These are phyloP conservation scores for Trichonephila clavata DNA, from an alignment of 1,140 invertebrate genomes.

Conservation along the genomic window DNA sequence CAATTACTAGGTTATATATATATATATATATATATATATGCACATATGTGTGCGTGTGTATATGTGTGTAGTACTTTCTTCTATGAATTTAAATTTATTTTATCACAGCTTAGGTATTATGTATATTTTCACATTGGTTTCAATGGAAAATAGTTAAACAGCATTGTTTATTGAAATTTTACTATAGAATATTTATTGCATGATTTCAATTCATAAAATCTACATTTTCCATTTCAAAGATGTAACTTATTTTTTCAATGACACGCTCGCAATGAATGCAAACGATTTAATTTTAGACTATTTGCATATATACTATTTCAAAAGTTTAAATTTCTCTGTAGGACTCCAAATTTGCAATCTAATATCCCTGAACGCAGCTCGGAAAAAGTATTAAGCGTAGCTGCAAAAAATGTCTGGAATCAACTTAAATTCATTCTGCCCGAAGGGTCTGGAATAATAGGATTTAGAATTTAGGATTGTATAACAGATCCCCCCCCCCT, in stretches of 20 bases:
- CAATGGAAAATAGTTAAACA: background rate
- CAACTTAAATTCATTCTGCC: background rate
- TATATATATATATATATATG: too few species aligned
- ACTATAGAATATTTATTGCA: background rate
- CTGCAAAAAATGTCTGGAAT: background rate
- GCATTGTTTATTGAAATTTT: background rate
- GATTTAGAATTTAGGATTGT: too few species aligned
- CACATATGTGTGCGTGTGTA: too few species aligned
- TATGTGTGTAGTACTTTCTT: too few species aligned
- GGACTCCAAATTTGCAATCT: background rate
- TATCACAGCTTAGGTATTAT: background rate
- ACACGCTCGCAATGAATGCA: conserved; percentile 8
- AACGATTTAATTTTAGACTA: background rate
- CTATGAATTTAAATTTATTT: too few species aligned
- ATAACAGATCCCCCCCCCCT: too few species aligned
- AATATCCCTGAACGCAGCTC: background rate
- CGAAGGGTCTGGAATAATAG: background rate
- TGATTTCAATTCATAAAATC: background rate
- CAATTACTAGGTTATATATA: too few species aligned
- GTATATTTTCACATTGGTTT: background rate
- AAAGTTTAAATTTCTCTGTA: background rate
- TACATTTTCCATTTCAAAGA: conserved; percentile 29
- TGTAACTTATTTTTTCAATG: conserved; percentile 30
- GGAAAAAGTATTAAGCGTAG: background rate
- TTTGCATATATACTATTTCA: background rate